Base-by-base conservation (phyloP, 2,888 invertebrate species). In the Pristionchus fissidentatus region DNA sequence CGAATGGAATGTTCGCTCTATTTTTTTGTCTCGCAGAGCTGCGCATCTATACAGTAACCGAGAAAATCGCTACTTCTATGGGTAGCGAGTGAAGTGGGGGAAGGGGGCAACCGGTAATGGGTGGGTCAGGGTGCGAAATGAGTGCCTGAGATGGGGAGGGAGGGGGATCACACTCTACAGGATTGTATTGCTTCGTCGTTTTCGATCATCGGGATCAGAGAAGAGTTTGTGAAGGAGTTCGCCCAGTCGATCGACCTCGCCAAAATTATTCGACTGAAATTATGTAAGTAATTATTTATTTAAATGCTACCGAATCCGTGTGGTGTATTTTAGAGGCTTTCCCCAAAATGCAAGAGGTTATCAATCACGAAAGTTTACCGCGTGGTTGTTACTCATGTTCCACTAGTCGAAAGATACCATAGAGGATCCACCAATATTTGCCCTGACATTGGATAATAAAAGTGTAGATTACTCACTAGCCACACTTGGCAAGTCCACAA, bases 401-500 rank as follows among this genome's bases (percentile, higher is more conserved):
- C n/a, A n/a, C n/a, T n/a, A n/a, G n/a, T n/a, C n/a, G n/a, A n/a
- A n/a, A n/a, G n/a, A n/a, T n/a, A n/a, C n/a, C n/a, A n/a, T n/a
- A n/a, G n/a, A n/a, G n/a, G n/a, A n/a, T n/a, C n/a, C n/a, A n/a
- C n/a, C n/a, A n/a, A n/a, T n/a, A n/a, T n/a, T n/a, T n/a, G n/a
- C 62, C 15, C n/a, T 15, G 10, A 62, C n/a, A 26, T 62, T 62
- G 26, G 62, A 19, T 15, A 78, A 52, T 22, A 26, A 78, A n/a
- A 49, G 29, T 29, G 29, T 75, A 46, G 15, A 75, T 32, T 29
- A 22, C 84, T 70, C 60, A 88, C 88, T 82, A 91, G 87, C 83
- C 88, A 90, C 22, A 88, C 82, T 29, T 91, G 83, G 15, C 89
- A 88, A 7, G 85, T 87, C 91, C 91, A 91, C 52, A 91, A 89